Percentiles rank a stretch among this genome's conserved stretches.
phyloP scores from a whole-genome alignment of 2,113 vertebrate species.

The Malurus alboscapulatus region DNA sequence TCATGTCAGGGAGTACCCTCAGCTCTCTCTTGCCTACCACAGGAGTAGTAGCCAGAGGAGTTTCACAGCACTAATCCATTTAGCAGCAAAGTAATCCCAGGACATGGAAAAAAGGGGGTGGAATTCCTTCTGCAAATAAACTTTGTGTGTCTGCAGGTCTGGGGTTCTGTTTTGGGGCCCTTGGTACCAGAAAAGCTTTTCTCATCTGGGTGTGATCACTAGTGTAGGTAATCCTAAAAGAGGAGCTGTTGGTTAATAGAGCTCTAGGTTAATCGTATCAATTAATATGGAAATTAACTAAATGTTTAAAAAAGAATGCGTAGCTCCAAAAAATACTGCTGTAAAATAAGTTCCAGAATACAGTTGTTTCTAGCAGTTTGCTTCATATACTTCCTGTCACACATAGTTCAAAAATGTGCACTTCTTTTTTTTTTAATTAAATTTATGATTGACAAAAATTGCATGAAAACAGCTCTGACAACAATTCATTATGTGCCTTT shows the following conservation, averaged over 20 bases:
- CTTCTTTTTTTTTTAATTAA: not conserved
- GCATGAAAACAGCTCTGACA: not conserved
- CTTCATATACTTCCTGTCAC: not conserved
- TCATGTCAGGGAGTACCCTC: not conserved
- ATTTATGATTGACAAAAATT: not conserved
- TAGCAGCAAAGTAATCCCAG: not conserved
- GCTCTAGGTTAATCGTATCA: not conserved
- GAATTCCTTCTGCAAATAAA: not conserved
- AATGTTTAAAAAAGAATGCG: not conserved
- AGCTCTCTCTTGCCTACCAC: not conserved
- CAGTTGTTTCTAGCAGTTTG: not conserved
- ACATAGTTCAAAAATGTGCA: not conserved
- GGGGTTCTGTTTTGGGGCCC: not conserved
- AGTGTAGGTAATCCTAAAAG: not conserved
- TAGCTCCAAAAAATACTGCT: not conserved
- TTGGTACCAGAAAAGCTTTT: not conserved
- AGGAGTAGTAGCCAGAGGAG: not conserved
- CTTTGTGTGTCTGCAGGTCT: not conserved
- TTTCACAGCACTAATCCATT: not conserved
- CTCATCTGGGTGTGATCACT: not conserved
- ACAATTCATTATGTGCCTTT: not conserved
- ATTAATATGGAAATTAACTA: not conserved
- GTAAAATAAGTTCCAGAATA: not conserved
- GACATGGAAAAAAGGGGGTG: accelerated
- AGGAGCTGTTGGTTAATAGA: not conserved